phyloP scores from a whole-genome alignment of 1,140 invertebrate genomes.

The Drosophila kurseongensis region DNA sequence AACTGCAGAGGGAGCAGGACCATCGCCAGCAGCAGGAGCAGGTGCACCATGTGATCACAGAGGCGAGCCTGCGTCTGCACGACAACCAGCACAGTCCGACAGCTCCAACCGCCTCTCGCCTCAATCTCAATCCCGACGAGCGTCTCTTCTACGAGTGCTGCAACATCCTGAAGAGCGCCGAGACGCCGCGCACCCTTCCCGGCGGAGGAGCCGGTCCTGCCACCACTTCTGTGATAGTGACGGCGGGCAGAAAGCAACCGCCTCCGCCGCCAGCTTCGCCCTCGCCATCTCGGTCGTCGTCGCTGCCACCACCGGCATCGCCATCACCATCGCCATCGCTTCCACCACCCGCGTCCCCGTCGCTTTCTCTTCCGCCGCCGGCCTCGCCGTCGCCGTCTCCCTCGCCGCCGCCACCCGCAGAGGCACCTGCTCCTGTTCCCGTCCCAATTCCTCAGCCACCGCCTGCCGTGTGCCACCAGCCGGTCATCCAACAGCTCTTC shows the following conservation, averaged over 20 bases:
- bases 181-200: constrained; percentile 51
- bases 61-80: constrained; percentile 63
- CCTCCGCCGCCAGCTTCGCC: constrained; percentile 29
- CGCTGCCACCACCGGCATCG: constrained; percentile 20
- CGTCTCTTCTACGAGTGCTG: constrained; percentile 83
- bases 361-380: constrained; percentile 15
- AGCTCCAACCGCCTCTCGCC: constrained; percentile 44
- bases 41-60: constrained; percentile 64
- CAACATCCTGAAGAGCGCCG: constrained; percentile 81
- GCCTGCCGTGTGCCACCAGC: constrained; percentile 57
- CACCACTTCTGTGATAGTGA: constrained; percentile 45
- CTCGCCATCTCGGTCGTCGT: constrained; percentile 9
- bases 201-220: not conserved
- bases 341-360: constrained; percentile 4
- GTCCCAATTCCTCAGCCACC: not conserved
- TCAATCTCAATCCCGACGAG: constrained; percentile 83
- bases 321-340: constrained; percentile 35
- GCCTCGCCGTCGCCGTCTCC: constrained; percentile 24
- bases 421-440: not conserved
- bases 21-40: constrained; percentile 2
- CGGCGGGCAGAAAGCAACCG: constrained; percentile 23
- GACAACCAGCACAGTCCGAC: constrained; percentile 60
- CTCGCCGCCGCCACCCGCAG: constrained; percentile 1
- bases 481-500: constrained; percentile 71
- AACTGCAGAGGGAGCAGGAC: not conserved